Evolutionary conservation across 2,888 invertebrate species (phyloP).

Genomic region (Deroplatys truncata): DNA sequence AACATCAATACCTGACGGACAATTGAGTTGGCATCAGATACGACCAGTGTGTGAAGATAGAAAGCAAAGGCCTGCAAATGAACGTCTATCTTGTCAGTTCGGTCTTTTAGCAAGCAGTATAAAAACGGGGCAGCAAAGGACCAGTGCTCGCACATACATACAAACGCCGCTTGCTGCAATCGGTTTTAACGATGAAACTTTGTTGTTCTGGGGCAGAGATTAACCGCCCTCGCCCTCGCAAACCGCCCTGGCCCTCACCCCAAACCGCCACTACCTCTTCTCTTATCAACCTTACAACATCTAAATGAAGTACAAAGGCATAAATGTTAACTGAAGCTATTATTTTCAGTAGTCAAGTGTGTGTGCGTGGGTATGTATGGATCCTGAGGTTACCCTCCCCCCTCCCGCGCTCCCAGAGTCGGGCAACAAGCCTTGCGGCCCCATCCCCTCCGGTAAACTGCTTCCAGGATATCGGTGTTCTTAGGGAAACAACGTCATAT

Average conservation of each 20-base stretch:
- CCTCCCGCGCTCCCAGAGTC: not conserved
- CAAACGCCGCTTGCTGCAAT: not conserved
- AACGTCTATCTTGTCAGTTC: too few species aligned
- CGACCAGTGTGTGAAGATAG: too few species aligned
- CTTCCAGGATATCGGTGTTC: not conserved
- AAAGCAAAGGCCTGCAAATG: not conserved
- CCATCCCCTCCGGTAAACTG: not conserved
- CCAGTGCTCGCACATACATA: not conserved
- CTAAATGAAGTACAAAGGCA: slow-evolving; percentile 35
- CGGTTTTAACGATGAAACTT: slow-evolving; percentile 31
- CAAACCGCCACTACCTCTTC: slow-evolving; percentile 1
- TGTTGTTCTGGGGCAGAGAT: slow-evolving; percentile 31
- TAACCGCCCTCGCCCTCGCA: slow-evolving; percentile 24
- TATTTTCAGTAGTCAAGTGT: slow-evolving; percentile 23
- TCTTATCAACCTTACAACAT: slow-evolving; percentile 29
- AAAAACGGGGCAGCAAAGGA: not conserved
- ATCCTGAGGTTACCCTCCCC: not conserved
- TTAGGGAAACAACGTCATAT: not conserved
- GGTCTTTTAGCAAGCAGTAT: not conserved
- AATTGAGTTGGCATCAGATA: too few species aligned
- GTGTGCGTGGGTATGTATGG: not conserved
- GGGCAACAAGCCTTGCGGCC: slow-evolving; percentile 3
- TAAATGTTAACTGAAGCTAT: slow-evolving; percentile 33
- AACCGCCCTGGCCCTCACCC: not conserved
- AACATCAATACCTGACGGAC: too few species aligned